Percentiles rank a stretch among this genome's conserved stretches.
Evolutionary conservation across 2,888 invertebrate genomes (phyloP).

Genomic region (Sipha maydis): DNA sequence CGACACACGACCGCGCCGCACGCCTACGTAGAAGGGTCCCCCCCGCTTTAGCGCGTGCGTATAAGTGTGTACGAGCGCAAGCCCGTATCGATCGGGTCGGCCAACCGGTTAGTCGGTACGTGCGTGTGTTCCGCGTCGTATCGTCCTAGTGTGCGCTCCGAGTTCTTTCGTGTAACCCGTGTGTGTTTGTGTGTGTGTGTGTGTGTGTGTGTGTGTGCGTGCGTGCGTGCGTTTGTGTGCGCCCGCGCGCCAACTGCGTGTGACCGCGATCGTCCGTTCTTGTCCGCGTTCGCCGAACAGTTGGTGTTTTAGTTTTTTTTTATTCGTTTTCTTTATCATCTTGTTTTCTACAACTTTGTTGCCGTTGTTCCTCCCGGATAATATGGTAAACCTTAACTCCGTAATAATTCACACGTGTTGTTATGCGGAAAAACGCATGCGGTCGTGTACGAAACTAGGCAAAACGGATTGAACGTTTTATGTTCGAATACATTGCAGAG

Average conservation of each 20-base stretch:
- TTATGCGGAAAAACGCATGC: not conserved
- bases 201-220: not conserved
- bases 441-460: conserved; percentile 13
- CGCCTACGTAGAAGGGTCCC: conserved; percentile 45
- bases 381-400: not conserved
- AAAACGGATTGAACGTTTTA: not conserved
- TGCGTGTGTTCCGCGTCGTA: conserved; percentile 36
- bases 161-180: not conserved
- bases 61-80: not conserved
- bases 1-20: not conserved
- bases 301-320: not conserved
- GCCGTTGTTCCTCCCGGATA: not conserved
- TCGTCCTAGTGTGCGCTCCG: not conserved
- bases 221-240: not conserved
- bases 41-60: not conserved
- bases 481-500: not conserved
- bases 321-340: not conserved
- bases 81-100: conserved; percentile 44
- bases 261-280: not conserved
- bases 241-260: not conserved
- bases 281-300: not conserved
- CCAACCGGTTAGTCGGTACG: conserved; percentile 57
- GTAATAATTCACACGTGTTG: not conserved
- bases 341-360: not conserved
- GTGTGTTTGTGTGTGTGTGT: too few relatives aligned